Evolutionary conservation across 2,888 invertebrate species (phyloP), one percentile per base, ranked within the genome.

Genomic region (Ophion ellenae): DNA sequence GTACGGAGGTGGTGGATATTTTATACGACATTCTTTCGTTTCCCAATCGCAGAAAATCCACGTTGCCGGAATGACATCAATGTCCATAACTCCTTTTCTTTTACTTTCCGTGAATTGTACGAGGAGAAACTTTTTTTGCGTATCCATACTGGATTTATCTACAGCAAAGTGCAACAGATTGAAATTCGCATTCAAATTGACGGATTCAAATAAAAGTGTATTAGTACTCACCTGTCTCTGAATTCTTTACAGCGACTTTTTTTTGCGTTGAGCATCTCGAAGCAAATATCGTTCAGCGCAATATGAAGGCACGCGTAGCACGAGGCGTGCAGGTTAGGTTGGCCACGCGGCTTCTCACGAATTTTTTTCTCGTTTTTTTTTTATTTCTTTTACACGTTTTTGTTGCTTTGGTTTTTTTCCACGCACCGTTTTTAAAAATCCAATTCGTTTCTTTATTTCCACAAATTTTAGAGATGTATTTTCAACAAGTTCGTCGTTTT

Each of bases 21-120:
- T 36, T 3, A 20, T 69, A 11, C 6, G 14, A 64, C 67, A 81
- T n/a, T 45, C 2, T 5, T 81, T 20, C 36, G 20, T 28, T 11
- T 81, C 17, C 24, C 17, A 24, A 24, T 81, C 59, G 45, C 74
- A 81, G 17, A 61, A 53, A 66, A 73, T 40, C 81, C 74, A 81
- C 3, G 61, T 61, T 47, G 74, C 67, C 2, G 74, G 81, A 9
- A 81, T 45, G 10, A 81, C n/a, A 28, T 81, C 59, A 59, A 81
- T 36, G n/a, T 81, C 67, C 10, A 40, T 2, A 28, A 73, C 4
- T 20, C 57, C 36, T n/a, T 57, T 17, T 45, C 45, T 53, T 10
- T 40, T 71, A 40, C 57, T 80, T 57, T 57, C 17, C 14, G 14
- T 7, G 24, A 80, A 80, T 47, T 36, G 14, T 14, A 80, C 53